Conservation (phyloP, 2,797 vertebrate genomes). For the Sebastolobus altivelis region DNA sequence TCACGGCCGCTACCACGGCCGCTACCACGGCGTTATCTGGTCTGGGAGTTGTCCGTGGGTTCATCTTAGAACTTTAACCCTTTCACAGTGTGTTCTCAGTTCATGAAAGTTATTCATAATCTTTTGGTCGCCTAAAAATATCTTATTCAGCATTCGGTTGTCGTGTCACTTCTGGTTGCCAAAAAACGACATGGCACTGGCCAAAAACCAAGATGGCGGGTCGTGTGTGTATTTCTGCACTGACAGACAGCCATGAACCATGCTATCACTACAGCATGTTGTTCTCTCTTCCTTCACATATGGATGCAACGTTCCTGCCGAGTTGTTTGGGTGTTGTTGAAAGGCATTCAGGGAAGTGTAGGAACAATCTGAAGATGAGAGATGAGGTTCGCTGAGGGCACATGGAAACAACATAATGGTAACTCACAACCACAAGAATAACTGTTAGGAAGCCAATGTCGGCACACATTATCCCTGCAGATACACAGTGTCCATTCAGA, state of each 20-base stretch:
- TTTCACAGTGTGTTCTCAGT: no score
- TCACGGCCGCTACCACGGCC: no score
- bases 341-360: conserved; percentile 1
- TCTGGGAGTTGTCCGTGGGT: no score
- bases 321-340: conserved; percentile 14
- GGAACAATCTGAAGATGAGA: conserved; percentile 1
- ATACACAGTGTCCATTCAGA: conserved; percentile 33
- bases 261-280: not conserved
- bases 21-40: no score
- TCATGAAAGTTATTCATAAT: no score
- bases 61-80: no score
- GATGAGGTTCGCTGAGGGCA: not conserved
- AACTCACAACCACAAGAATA: not conserved
- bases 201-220: no score
- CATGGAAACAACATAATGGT: conserved; percentile 9
- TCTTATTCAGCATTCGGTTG: no score
- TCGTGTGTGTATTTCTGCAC: no score
- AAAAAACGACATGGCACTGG: no score
- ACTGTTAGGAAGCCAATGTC: not conserved
- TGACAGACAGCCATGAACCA: not conserved
- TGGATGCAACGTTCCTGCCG: not conserved
- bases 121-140: no score
- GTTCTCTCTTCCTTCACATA: not conserved
- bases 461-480: conserved; percentile 25
- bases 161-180: no score